phyloP scores from a whole-genome alignment of 2,888 invertebrate species.

The Oasisia sp. region DNA sequence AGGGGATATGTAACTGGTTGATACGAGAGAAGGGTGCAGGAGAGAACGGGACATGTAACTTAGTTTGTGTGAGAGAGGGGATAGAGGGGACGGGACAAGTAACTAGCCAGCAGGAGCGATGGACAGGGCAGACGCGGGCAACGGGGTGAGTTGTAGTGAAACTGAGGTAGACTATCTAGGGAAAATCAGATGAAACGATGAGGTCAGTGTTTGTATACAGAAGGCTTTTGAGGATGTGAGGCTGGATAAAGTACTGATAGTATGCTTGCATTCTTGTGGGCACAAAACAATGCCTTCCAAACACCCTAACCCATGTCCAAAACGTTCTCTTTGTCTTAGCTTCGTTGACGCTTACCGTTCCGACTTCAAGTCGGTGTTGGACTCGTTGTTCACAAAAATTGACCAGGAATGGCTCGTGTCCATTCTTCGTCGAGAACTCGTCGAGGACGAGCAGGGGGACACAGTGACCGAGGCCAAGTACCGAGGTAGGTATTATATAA shows the following conservation, averaged over 20 bases:
- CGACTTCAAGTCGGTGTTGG: slow-evolving; percentile 42
- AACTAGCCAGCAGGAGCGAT: no score
- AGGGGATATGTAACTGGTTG: neutral
- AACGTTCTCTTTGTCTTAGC: slow-evolving; percentile 29
- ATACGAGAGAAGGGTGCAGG: neutral
- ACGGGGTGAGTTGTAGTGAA: no score
- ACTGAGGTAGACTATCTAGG: no score
- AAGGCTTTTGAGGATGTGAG: no score
- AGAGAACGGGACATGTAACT: neutral
- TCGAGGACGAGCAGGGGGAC: slow-evolving; percentile 42
- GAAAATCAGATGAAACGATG: no score
- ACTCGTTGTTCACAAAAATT: slow-evolving; percentile 38
- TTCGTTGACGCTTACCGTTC: slow-evolving; percentile 43
- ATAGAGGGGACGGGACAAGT: no score
- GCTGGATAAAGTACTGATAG: no score
- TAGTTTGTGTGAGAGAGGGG: no score
- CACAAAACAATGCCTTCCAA: no score
- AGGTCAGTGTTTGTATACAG: no score
- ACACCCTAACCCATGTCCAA: neutral
- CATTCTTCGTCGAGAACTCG: slow-evolving; percentile 50
- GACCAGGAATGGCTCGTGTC: slow-evolving; percentile 49
- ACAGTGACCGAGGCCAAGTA: slow-evolving; percentile 40
- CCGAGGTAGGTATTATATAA: slow-evolving; percentile 37
- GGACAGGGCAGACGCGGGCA: no score
- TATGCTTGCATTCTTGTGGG: no score